Base-by-base conservation (phyloP, 1,140 invertebrate genomes). In the Homalodisca vitripennis region DNA sequence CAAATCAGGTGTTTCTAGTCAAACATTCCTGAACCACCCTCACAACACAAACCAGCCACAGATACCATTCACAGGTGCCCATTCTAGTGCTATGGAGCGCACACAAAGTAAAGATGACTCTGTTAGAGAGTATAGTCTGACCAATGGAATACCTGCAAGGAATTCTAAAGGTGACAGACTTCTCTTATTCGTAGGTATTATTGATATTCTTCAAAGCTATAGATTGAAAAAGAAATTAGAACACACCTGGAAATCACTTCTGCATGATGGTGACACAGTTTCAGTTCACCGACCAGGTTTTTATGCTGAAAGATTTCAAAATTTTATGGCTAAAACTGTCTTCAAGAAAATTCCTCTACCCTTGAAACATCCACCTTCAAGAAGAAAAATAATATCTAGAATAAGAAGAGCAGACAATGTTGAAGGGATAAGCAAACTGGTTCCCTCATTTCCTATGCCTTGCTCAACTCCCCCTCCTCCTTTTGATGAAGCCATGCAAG, bases 91-190 rank as follows among this genome's bases (percentile, higher is more conserved):
- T 27, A 30, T 30, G 27, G 55, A 60, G 10, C 26, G 27, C 10
- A 27, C 24, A 6, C 55, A 60, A 46, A 94, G 94, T 29, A 92
- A 94, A 77, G 90, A 91, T 73, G 93, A 97, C 78, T 92, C 93
- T 14, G 93, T 94, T 63, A 94, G 97, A 75, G 92, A 95, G 73
- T 94, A 97, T 82, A 91, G 97, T 74, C 95, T 94, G 94, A 97
- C 67, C 17, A 89, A 88, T 72, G 89, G 88, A 30, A 89, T 91
- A 71, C 88, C 88, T 30, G 89, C 89, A 3, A 79, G 85, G 65
- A 92, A 89, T 78, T 74, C 81, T 2, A 87, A 87, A 78, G 90
- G 90, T 22, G 89, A 91, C 73, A 77, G 86, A 30, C 77, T 91
- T 1, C 75, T 90, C 20, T 75, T 90, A 27, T 90, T 86, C 78